Evolutionary conservation across 1,140 invertebrate genomes (phyloP).

Genomic region (Carposina sasakii): DNA sequence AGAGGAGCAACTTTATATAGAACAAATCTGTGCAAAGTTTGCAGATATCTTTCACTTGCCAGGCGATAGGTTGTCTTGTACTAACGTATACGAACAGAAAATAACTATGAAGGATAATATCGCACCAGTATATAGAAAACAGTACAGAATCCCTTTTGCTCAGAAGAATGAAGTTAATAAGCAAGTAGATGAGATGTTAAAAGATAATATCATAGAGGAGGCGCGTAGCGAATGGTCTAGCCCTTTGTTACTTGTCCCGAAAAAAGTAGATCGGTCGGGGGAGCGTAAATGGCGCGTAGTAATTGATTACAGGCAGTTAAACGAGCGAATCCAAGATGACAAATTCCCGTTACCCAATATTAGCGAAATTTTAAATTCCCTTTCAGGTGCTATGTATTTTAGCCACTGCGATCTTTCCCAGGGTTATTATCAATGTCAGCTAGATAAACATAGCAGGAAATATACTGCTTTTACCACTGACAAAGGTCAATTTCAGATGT

Average conservation of each 20-base stretch:
- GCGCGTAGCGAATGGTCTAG: not conserved
- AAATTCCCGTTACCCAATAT: not conserved
- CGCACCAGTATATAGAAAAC: not conserved
- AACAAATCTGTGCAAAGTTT: not conserved
- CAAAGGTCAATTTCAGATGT: slow-evolving; percentile 27
- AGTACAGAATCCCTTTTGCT: not conserved
- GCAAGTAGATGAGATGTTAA: not conserved
- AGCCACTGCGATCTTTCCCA: not conserved
- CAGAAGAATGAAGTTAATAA: slow-evolving; percentile 1
- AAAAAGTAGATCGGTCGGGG: not conserved
- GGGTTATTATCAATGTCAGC: not conserved
- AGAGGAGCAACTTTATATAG: not conserved
- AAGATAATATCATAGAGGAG: slow-evolving; percentile 1
- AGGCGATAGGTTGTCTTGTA: not conserved
- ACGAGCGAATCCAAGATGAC: not conserved
- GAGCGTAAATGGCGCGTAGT: not conserved
- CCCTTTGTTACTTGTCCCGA: not conserved
- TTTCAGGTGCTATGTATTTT: not conserved
- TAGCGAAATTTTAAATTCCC: not conserved
- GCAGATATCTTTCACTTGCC: not conserved
- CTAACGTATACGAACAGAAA: not conserved
- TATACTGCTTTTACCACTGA: slow-evolving; percentile 37
- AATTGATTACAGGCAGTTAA: not conserved
- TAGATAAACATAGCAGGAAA: slow-evolving; percentile 32
- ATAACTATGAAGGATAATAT: not conserved